Base-by-base conservation (phyloP, 2,888 invertebrate genomes). In the Euplagia quadripunctaria region DNA sequence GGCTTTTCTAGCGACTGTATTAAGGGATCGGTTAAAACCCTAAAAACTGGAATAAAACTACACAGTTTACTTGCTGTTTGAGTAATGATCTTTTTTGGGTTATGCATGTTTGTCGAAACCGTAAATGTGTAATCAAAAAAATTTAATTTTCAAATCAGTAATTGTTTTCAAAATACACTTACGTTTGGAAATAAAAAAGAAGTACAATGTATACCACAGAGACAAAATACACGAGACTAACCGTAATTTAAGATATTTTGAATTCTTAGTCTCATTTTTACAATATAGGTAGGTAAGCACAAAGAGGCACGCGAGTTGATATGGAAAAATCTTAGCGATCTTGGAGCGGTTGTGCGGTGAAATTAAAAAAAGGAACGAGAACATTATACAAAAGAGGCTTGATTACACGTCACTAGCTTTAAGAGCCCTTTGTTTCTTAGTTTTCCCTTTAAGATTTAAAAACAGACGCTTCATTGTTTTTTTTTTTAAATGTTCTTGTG, bases 381-480 rank as follows among this genome's bases (percentile, higher is more conserved):
- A 85, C 89, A 87, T 86, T 86, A 87, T 84, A 92, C 92, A 93
- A 93, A 91, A 91, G 91, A 84, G 86, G 87, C 90, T 88, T 92
- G 93, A 93, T 93, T 93, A 93, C 90, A 90, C 90, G 91, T 93
- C 92, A 93, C 89, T 87, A 88, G 84, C 86, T 86, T 83, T 87
- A 89, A 87, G 85, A 87, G 81, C 79, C 86, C 86, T 93, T 93
- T 92, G 91, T 92, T 91, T 90, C 86, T 85, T 83, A 82, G 83
- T 80, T 83, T 84, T 84, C 82, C 78, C 83, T 86, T 85, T 86
- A 84, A 84, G 84, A 84, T 84, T 84, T 82, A 17, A 78, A 84
- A 77, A 77, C 76, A 79, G 75, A 75, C 67, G 67, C 68, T 77
- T 78, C 69, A 77, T 82, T 83, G 76, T 80, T 82, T 77, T 78